Percentiles rank a stretch among this genome's conserved stretches.
Conservation (phyloP, 2,888 invertebrate genomes). For the Parnassius smintheus region DNA sequence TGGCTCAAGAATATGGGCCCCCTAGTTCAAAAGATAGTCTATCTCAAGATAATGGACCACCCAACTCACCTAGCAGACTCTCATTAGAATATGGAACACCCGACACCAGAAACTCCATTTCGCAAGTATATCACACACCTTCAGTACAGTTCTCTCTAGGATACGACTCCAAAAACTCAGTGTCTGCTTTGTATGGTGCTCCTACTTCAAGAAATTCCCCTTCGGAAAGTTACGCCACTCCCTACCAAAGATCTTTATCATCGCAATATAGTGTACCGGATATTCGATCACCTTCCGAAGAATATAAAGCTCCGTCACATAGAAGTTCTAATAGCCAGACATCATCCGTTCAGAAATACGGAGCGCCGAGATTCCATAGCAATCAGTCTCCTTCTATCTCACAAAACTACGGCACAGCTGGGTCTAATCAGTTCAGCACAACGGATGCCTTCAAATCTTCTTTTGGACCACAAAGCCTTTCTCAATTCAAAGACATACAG, state of each 20-base stretch:
- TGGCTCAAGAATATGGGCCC: constrained; percentile 42
- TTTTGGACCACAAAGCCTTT: neutral
- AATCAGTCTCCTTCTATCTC: constrained; percentile 36
- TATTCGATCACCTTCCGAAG: constrained; percentile 44
- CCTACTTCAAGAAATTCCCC: constrained; percentile 32
- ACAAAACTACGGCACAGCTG: constrained; percentile 51
- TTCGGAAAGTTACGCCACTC: constrained; percentile 40
- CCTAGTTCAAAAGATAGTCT: constrained; percentile 35
- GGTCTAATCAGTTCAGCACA: constrained; percentile 27
- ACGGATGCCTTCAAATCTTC: neutral
- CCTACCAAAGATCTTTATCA: constrained; percentile 40
- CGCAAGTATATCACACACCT: constrained; percentile 44
- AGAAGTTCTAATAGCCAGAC: constrained; percentile 31
- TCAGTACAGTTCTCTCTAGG: constrained; percentile 38
- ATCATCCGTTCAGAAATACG: constrained; percentile 30
- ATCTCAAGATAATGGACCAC: constrained; percentile 36
- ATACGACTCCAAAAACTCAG: constrained; percentile 42
- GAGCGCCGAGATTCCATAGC: constrained; percentile 41
- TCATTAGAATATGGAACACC: neutral
- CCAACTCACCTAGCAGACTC: constrained; percentile 23
- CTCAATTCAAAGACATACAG: neutral
- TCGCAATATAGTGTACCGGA: constrained; percentile 45
- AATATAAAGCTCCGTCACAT: constrained; percentile 48
- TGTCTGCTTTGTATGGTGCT: constrained; percentile 41
- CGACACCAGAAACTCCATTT: constrained; percentile 27